Conservation (phyloP, 2,888 invertebrate species). For the Agrochola lychnidis region DNA sequence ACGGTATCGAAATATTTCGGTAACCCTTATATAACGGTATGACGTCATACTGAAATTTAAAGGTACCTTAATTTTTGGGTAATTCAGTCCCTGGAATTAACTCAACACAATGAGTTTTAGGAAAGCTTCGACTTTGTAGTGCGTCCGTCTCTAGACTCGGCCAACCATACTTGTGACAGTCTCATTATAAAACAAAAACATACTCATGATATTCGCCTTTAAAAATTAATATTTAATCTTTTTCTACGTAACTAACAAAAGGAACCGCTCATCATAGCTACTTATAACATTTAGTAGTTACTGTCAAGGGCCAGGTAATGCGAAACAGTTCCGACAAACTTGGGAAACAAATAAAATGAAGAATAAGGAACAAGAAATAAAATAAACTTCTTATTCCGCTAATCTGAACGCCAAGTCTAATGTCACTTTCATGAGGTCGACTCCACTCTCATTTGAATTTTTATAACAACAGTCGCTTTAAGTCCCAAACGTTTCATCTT, state of each 20-base stretch:
- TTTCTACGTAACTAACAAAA: not conserved
- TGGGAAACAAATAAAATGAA: conserved; percentile 9
- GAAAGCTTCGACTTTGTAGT: not conserved
- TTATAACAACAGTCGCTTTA: conserved; percentile 53
- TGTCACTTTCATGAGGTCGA: conserved; percentile 41
- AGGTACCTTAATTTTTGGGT: no score
- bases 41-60: no score
- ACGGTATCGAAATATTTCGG: no score
- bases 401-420: conserved; percentile 43
- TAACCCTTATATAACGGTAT: no score
- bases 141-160: not conserved
- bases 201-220: not conserved
- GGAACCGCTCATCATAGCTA: not conserved
- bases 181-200: not conserved
- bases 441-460: conserved; percentile 55
- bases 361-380: conserved; percentile 32
- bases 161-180: not conserved
- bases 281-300: not conserved
- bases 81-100: no score
- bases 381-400: conserved; percentile 48
- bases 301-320: not conserved
- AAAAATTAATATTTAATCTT: not conserved
- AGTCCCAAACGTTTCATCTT: conserved; percentile 47
- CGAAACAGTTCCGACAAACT: not conserved
- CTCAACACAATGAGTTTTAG: not conserved